Conservation (phyloP, 2,797 vertebrate genomes). For the Aldrovandia affinis region DNA sequence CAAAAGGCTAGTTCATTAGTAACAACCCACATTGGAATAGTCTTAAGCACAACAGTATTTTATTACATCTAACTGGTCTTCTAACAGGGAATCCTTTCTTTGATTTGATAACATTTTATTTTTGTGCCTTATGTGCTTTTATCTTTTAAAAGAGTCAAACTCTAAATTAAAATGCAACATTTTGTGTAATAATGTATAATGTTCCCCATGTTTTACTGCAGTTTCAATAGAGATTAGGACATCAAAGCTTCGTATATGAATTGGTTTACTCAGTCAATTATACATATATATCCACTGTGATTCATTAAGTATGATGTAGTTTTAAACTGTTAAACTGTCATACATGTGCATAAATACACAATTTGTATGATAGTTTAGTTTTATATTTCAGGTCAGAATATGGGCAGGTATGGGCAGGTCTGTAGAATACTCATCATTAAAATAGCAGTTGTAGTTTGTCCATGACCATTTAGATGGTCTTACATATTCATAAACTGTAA, state of each 20-base stretch:
- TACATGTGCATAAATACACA: too few relatives aligned
- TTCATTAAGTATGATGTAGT: too few relatives aligned
- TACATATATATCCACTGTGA: neutral
- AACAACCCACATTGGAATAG: neutral
- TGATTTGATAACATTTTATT: neutral
- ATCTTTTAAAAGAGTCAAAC: neutral
- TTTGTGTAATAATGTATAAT: too few relatives aligned
- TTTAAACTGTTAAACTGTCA: too few relatives aligned
- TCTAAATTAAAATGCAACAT: neutral
- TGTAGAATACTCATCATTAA: neutral
- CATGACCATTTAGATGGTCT: too few relatives aligned
- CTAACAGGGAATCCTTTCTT: neutral
- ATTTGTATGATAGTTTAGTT: neutral
- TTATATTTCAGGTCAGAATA: neutral
- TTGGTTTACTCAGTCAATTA: neutral
- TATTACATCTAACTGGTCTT: neutral
- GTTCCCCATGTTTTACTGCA: neutral
- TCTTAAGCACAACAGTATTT: neutral
- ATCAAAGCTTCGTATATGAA: neutral
- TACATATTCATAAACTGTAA: too few relatives aligned
- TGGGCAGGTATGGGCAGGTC: neutral
- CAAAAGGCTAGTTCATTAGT: neutral
- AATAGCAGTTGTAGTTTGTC: neutral
- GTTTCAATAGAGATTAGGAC: neutral
- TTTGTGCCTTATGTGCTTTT: neutral